These are phyloP conservation scores for Orientallactaga sibirica DNA, from an alignment of 2,797 vertebrate species.

Conservation along the genomic window DNA sequence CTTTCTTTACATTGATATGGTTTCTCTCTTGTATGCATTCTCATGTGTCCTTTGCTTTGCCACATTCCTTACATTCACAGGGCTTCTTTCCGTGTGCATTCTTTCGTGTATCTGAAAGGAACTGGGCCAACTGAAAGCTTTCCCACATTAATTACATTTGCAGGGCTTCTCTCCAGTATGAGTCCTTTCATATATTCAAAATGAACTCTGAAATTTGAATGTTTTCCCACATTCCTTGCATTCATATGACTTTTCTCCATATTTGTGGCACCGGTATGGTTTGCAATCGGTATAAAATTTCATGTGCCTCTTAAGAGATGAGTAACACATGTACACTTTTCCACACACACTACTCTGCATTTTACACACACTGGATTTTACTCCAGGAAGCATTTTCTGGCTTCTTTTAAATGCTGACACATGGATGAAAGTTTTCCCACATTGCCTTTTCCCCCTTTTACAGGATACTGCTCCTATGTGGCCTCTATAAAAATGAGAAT, in stretches of 20 bases:
- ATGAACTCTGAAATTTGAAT: slow-evolving; percentile 69
- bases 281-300: slow-evolving; percentile 53
- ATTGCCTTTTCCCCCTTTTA: slow-evolving; percentile 18
- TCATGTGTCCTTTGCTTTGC: slow-evolving; percentile 57
- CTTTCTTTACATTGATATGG: slow-evolving; percentile 65
- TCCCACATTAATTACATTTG: slow-evolving; percentile 73
- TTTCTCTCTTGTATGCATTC: slow-evolving; percentile 47
- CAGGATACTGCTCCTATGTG: not conserved
- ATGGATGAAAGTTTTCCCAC: not conserved
- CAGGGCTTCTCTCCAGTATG: slow-evolving; percentile 76
- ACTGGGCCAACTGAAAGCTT: slow-evolving; percentile 68
- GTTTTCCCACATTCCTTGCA: slow-evolving; percentile 75
- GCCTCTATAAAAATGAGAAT: slow-evolving; percentile 57
- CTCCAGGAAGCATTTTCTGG: slow-evolving; percentile 45
- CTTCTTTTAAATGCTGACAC: slow-evolving; percentile 32
- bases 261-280: slow-evolving; percentile 28
- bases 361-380: slow-evolving; percentile 11
- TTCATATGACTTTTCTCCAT: slow-evolving; percentile 59
- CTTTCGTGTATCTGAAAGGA: slow-evolving; percentile 70
- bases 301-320: slow-evolving; percentile 70
- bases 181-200: slow-evolving; percentile 72
- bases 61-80: slow-evolving; percentile 62
- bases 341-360: slow-evolving; percentile 1
- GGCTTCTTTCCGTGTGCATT: slow-evolving; percentile 77
- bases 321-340: slow-evolving; percentile 59